A percentile compares a stretch with the other conserved stretches of the same genome.
Conservation (phyloP, 1,140 invertebrate species). For the Oscheius sp. region DNA sequence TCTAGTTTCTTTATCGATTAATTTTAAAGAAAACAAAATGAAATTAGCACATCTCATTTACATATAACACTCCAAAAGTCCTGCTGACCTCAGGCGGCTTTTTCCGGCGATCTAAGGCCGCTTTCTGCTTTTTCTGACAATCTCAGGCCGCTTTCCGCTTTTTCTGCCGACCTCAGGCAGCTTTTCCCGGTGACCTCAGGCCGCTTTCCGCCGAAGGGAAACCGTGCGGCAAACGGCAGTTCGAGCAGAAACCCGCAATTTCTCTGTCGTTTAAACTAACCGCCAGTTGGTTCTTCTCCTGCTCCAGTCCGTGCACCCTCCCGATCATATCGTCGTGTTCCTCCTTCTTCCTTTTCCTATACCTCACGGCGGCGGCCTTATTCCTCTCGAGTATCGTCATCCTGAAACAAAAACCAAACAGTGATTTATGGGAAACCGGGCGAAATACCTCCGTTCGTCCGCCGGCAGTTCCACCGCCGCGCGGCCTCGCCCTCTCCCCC, state of each 20-base stretch:
- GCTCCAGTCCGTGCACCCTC: slow-evolving; percentile 39
- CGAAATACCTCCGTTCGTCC: slow-evolving; percentile 31
- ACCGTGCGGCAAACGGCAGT: no score
- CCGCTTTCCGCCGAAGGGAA: no score
- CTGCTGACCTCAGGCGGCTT: no score
- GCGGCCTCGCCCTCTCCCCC: slow-evolving; percentile 33
- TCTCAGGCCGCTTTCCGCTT: no score
- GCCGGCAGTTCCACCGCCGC: slow-evolving; percentile 38
- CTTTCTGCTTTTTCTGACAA: no score
- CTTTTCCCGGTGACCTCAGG: no score
- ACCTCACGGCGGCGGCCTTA: slow-evolving; percentile 43
- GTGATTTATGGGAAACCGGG: background rate
- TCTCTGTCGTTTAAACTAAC: slow-evolving; percentile 36
- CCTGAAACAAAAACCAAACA: background rate
- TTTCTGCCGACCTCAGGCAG: no score
- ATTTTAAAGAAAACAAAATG: slow-evolving; percentile 18
- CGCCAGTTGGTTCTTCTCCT: slow-evolving; percentile 35
- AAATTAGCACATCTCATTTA: background rate
- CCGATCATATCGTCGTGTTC: slow-evolving; percentile 45
- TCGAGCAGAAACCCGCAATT: no score
- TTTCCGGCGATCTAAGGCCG: no score
- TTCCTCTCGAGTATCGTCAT: slow-evolving; percentile 42
- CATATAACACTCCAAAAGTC: no score
- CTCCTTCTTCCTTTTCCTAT: slow-evolving; percentile 46
- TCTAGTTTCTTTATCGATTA: slow-evolving; percentile 3